Conservation (phyloP, 2,888 invertebrate species). For the Tridacna gigas region DNA sequence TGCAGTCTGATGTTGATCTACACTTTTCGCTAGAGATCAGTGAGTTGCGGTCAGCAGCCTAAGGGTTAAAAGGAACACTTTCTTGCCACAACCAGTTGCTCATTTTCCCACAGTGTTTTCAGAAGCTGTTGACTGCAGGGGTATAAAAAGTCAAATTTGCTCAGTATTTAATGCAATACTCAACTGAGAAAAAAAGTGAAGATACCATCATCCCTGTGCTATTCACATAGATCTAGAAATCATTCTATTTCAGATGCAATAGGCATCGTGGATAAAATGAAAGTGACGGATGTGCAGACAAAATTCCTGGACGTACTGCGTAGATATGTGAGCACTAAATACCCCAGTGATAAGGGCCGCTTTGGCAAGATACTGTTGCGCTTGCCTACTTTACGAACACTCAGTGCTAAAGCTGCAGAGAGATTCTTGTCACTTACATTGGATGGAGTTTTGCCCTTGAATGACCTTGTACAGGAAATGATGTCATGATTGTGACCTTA, state of each 20-base stretch:
- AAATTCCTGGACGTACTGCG: constrained; percentile 82
- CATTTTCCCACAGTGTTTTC: not conserved
- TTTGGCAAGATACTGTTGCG: constrained; percentile 83
- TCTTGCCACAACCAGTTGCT: not conserved
- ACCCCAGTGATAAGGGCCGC: constrained; percentile 78
- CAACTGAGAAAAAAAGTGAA: too few species aligned
- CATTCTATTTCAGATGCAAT: constrained; percentile 80
- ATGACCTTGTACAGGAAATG: constrained; percentile 84
- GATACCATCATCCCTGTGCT: not conserved
- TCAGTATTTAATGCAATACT: not conserved
- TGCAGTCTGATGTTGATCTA: too few species aligned
- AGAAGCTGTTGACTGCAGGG: not conserved
- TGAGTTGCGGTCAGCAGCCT: too few species aligned
- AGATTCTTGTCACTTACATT: constrained; percentile 82
- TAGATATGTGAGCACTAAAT: constrained; percentile 77
- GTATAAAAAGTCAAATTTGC: not conserved
- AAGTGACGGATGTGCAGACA: constrained; percentile 80
- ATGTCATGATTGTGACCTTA: constrained; percentile 65
- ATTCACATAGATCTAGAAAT: not conserved
- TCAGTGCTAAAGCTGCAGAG: constrained; percentile 84
- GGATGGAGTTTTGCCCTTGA: constrained; percentile 82
- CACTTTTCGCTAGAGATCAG: too few species aligned
- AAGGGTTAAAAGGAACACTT: not conserved
- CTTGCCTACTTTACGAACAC: constrained; percentile 82
- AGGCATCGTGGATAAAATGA: constrained; percentile 80